Evolutionary conservation across 2,113 vertebrate species (phyloP), one percentile per base, ranked within the genome.

Genomic region (Pyrgilauda ruficollis): DNA sequence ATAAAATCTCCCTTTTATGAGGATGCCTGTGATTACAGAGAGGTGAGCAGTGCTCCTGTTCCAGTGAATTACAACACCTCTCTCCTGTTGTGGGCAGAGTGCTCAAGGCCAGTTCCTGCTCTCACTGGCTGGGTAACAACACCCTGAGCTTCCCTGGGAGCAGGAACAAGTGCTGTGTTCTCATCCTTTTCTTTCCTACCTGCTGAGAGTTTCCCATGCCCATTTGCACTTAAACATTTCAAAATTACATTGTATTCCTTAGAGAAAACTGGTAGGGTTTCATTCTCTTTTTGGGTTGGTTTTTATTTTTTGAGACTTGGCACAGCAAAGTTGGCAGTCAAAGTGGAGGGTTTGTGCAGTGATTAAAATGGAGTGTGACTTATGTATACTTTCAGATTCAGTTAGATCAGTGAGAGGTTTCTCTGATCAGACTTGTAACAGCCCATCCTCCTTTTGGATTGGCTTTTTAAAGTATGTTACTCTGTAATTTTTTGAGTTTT

Each of bases 1-100:
- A 88, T 91, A 94, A 58, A 84, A 80, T 77, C 63, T 94, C 43
- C 14, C 30, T 82, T 92, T 89, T 67, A 62, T 31, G 64, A 91
- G 64, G 73, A 69, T 90, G 63, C 35, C 28, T 75, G 44, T 81
- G 81, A 76, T 86, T 93, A 19, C 86, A 77, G 46, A 61, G 59
- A 80, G 66, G 47, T 77, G 66, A 78, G 81, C 31, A 55, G 89
- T 43, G 17, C 30, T 75, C 69, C 59, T 63, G 6, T 72, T 49
- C 39, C 56, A 58, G 31, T 56, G 23, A 59, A 76, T 85, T 15
- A 46, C 62, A 88, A 20, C 47, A 47, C 11, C 31, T 53, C 83
- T 76, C 28, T 53, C 68, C 52, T 4, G 2, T 5, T 37, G 72
- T 2, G 10, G 56, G 6, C 88, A 33, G 46, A 52, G 39, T 18